These are phyloP conservation scores for Orchestia grillus DNA, from an alignment of 1,140 invertebrate genomes.

Conservation along the genomic window DNA sequence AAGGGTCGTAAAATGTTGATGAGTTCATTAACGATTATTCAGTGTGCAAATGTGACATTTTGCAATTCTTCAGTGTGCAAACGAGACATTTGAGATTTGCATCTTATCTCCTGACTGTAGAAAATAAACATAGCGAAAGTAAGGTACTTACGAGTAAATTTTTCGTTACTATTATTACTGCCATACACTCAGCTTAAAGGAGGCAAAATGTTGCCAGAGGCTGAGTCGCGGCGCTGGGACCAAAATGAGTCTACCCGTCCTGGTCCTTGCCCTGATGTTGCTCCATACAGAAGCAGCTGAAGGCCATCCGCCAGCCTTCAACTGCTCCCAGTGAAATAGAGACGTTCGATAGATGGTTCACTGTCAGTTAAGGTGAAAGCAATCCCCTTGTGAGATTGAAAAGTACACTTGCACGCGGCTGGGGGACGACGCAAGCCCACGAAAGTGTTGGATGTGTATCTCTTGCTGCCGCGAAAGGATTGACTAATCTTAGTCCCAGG, in stretches of 20 bases:
- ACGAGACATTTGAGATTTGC: neutral
- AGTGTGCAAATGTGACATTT: neutral
- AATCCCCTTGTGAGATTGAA: neutral
- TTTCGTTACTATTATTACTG: neutral
- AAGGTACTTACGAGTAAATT: neutral
- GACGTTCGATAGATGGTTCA: neutral
- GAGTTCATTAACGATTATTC: neutral
- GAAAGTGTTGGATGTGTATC: neutral
- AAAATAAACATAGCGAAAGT: neutral
- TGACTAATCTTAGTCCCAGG: neutral
- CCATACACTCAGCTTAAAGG: neutral
- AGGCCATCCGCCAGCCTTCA: neutral
- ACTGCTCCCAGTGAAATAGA: neutral
- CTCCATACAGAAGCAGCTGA: neutral
- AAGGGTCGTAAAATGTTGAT: neutral
- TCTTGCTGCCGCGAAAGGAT: neutral
- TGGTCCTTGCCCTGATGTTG: neutral
- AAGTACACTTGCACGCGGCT: neutral
- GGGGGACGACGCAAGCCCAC: neutral
- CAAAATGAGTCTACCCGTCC: neutral
- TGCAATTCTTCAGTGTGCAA: neutral
- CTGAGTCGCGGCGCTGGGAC: neutral
- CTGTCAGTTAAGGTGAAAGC: neutral
- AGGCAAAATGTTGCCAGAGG: neutral
- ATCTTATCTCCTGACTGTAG: neutral